Evolutionary conservation across 2,113 vertebrate genomes (phyloP).

Genomic region (Alouatta palliata): DNA sequence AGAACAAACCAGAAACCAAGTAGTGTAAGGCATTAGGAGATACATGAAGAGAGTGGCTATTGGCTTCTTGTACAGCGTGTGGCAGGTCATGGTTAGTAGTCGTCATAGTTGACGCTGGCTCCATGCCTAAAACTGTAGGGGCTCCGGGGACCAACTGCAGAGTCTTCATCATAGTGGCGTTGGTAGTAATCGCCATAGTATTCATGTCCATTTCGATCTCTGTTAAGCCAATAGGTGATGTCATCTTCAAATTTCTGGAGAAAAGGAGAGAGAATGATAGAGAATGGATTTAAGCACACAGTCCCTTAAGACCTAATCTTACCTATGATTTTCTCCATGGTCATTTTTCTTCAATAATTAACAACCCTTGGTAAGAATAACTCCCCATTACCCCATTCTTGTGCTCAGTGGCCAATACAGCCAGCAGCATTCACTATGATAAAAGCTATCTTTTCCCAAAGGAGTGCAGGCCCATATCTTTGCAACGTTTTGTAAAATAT

Average conservation of each 20-base stretch:
- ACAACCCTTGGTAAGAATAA: neutral
- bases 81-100: slow-evolving; percentile 83
- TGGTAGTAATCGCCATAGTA: slow-evolving; percentile 89
- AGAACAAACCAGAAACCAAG: neutral
- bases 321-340: neutral
- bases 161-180: slow-evolving; percentile 94
- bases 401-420: neutral
- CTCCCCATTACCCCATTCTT: neutral
- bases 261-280: neutral
- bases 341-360: neutral
- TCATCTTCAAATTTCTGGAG: slow-evolving; percentile 95
- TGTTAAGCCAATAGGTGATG: slow-evolving; percentile 92
- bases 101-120: slow-evolving; percentile 94
- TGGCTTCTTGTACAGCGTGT: rapidly evolving
- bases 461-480: neutral
- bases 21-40: neutral
- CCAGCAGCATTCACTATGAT: neutral
- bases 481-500: neutral
- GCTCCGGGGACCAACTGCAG: slow-evolving; percentile 87
- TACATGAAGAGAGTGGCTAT: rapidly evolving
- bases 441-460: neutral
- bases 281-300: neutral
- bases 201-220: slow-evolving; percentile 85
- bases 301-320: neutral
- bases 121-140: slow-evolving; percentile 88